Percentiles rank a stretch among this genome's conserved stretches.
phyloP scores from a whole-genome alignment of 2,888 invertebrate species.

The Acleris literana region DNA sequence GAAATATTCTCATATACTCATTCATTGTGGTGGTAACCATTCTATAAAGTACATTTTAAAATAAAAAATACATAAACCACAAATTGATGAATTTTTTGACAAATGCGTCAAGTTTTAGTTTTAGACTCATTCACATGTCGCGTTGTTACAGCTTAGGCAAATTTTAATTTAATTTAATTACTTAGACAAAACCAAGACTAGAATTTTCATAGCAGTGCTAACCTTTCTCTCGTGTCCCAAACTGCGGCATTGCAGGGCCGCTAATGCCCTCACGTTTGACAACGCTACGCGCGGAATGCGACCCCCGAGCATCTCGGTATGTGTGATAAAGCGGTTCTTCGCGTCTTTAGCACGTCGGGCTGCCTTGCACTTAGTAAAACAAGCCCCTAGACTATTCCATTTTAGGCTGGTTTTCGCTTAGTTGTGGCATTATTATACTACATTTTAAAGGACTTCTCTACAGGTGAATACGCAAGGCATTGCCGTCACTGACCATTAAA shows the following conservation, averaged over 20 bases:
- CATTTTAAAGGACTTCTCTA: neutral
- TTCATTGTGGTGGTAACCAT: too few relatives aligned
- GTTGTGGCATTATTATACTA: neutral
- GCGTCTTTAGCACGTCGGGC: conserved; percentile 31
- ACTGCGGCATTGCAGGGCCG: conserved; percentile 27
- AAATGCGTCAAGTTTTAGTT: too few relatives aligned
- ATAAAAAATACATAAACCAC: too few relatives aligned
- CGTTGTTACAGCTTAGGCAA: neutral
- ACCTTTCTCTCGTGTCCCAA: conserved; percentile 15
- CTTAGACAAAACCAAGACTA: neutral
- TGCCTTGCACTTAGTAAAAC: conserved; percentile 32
- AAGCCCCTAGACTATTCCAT: conserved; percentile 31
- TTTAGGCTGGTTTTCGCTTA: neutral
- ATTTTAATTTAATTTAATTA: too few relatives aligned
- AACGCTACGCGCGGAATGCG: conserved; percentile 41
- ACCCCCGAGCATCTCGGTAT: conserved; percentile 43
- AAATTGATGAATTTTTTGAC: too few relatives aligned
- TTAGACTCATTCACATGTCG: too few relatives aligned
- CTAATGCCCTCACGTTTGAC: conserved; percentile 38
- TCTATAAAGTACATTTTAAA: too few relatives aligned
- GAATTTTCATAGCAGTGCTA: neutral
- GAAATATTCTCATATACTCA: too few relatives aligned
- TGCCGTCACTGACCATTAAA: too few relatives aligned
- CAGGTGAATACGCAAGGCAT: too few relatives aligned
- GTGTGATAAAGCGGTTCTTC: conserved; percentile 43